Evolutionary conservation across 53 echinoderm and acorn worm genomes (phyloP).

Genomic region (Paelopatides confundens): DNA sequence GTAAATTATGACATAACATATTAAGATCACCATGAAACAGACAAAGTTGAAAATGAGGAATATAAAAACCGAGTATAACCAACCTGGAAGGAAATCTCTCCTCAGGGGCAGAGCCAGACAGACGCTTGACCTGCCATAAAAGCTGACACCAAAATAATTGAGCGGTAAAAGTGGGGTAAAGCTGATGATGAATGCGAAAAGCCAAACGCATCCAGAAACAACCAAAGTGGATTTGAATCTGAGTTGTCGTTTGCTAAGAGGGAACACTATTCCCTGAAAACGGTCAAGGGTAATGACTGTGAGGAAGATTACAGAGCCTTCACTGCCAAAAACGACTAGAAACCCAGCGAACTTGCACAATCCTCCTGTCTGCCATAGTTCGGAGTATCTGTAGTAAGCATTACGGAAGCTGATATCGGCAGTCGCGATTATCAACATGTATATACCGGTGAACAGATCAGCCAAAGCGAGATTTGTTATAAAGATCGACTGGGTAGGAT

Average conservation of each 20-base stretch:
- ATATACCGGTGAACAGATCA: constrained; percentile 29
- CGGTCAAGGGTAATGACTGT: constrained; percentile 73
- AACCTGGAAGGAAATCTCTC: constrained; percentile 58
- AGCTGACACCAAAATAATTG: constrained; percentile 68
- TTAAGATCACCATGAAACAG: constrained; percentile 65
- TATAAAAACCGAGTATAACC: constrained; percentile 75
- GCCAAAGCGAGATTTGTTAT: constrained; percentile 34
- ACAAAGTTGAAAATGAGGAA: constrained; percentile 72
- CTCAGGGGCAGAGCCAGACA: constrained; percentile 79
- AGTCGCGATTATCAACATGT: constrained; percentile 46
- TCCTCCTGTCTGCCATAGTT: constrained; percentile 38
- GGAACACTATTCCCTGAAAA: constrained; percentile 69
- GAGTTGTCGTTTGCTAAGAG: constrained; percentile 63
- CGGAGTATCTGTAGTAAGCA: constrained; percentile 26
- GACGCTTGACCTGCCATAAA: constrained; percentile 77
- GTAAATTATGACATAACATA: constrained; percentile 79
- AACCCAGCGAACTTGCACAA: constrained; percentile 76
- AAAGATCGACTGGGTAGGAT: constrained; percentile 26
- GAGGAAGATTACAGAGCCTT: constrained; percentile 71
- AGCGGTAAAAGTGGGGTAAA: constrained; percentile 62
- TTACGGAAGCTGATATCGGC: constrained; percentile 24
- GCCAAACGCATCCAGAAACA: constrained; percentile 59
- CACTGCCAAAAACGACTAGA: constrained; percentile 71
- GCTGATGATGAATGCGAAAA: constrained; percentile 55
- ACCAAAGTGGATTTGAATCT: constrained; percentile 61